A percentile compares a stretch with the other conserved stretches of the same genome.
phyloP scores from a whole-genome alignment of 2,888 invertebrate genomes.

The Melinopterus prodromus region DNA sequence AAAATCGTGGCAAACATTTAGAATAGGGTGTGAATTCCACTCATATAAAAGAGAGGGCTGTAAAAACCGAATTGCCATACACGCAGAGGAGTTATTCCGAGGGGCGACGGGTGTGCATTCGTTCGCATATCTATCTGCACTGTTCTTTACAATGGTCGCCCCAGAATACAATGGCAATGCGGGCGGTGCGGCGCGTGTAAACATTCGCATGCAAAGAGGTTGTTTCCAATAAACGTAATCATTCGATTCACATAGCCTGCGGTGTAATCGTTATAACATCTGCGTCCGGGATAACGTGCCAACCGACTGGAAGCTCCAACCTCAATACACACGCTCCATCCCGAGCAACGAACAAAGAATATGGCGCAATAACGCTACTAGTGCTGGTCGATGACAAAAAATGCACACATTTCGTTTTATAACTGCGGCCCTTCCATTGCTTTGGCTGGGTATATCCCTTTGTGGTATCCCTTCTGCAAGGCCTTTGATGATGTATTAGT shows the following conservation, averaged over 20 bases:
- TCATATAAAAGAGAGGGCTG: not conserved
- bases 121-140: not conserved
- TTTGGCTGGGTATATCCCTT: not conserved
- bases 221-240: slow-evolving; percentile 4
- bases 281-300: not conserved
- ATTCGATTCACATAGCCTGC: not conserved
- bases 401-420: not conserved
- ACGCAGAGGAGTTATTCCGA: not conserved
- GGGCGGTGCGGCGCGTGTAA: not conserved
- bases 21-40: not conserved
- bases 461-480: not conserved
- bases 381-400: not conserved
- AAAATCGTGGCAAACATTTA: not conserved
- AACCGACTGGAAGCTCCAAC: slow-evolving; percentile 4
- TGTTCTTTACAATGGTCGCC: not conserved
- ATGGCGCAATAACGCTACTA: not conserved
- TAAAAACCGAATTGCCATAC: not conserved
- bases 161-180: not conserved
- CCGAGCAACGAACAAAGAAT: not conserved
- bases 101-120: not conserved
- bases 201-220: slow-evolving; percentile 4
- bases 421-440: not conserved
- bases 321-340: not conserved
- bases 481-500: not conserved
- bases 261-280: not conserved